These are phyloP conservation scores for Branchellion lobata DNA, from an alignment of 2,888 invertebrate species.

Conservation along the genomic window DNA sequence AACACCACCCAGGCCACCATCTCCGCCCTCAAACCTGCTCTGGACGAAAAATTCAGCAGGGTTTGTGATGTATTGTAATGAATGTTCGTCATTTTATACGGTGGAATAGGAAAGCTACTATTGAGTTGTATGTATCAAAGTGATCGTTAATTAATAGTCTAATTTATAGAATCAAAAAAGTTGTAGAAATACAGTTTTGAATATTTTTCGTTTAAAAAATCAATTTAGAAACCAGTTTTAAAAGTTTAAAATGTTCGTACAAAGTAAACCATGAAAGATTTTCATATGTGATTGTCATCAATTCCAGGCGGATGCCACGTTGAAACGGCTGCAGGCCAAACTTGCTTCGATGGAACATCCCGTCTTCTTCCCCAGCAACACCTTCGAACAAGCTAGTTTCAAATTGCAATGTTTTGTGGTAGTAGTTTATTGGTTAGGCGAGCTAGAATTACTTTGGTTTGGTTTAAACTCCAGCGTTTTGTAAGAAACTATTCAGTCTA, in stretches of 20 bases:
- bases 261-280: too few species aligned
- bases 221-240: too few species aligned
- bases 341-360: constrained; percentile 52
- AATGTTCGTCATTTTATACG: too few species aligned
- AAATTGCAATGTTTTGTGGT: background rate
- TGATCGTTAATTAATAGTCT: too few species aligned
- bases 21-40: background rate
- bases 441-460: too few species aligned
- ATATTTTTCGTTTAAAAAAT: background rate
- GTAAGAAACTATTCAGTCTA: too few species aligned
- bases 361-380: constrained; percentile 51
- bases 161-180: too few species aligned
- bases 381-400: constrained; percentile 28
- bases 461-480: too few species aligned
- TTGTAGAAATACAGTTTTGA: background rate
- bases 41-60: constrained; percentile 11
- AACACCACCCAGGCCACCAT: constrained; percentile 17
- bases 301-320: background rate
- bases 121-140: too few species aligned
- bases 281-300: too few species aligned
- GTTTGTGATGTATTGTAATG: background rate
- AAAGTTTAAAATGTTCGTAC: too few species aligned
- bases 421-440: background rate
- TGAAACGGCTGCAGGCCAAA: constrained; percentile 41
- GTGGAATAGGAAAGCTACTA: too few species aligned